Evolutionary conservation across 1,140 invertebrate species (phyloP).

Genomic region (Drosophila orena): DNA sequence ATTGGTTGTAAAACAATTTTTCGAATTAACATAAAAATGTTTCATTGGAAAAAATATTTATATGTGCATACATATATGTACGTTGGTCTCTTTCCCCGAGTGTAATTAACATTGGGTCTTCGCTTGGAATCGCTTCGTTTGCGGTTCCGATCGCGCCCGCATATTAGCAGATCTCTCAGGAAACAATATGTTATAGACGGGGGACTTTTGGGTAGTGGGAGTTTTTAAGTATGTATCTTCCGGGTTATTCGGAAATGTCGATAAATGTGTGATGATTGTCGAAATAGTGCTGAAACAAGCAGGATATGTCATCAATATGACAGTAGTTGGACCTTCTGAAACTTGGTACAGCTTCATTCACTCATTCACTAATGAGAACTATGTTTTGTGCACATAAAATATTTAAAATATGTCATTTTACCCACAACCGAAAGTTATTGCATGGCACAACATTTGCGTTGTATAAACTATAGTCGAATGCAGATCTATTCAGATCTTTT

Average conservation of each 20-base stretch:
- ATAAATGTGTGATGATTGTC: slow-evolving; percentile 26
- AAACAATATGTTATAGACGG: too few relatives aligned
- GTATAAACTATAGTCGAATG: neutral
- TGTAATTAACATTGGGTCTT: slow-evolving; percentile 55
- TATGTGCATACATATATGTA: neutral
- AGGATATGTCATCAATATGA: too few relatives aligned
- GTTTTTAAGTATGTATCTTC: slow-evolving; percentile 1
- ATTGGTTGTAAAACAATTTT: slow-evolving; percentile 83
- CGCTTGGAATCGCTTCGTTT: slow-evolving; percentile 56
- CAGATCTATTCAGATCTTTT: slow-evolving; percentile 6
- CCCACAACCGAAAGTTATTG: too few relatives aligned
- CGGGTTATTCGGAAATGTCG: slow-evolving; percentile 24
- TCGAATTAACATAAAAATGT: slow-evolving; percentile 83
- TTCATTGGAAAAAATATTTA: slow-evolving; percentile 79
- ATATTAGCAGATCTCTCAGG: slow-evolving; percentile 36
- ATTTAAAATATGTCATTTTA: too few relatives aligned
- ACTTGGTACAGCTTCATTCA: too few relatives aligned
- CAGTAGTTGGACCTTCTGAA: too few relatives aligned
- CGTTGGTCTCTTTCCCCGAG: neutral
- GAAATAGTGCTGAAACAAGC: neutral
- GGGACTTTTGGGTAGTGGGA: slow-evolving; percentile 2
- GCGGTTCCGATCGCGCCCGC: slow-evolving; percentile 60
- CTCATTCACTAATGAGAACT: too few relatives aligned
- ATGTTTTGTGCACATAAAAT: too few relatives aligned
- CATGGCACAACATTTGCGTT: neutral